phyloP scores from a whole-genome alignment of 2,888 invertebrate species.

The Lingula anatina region DNA sequence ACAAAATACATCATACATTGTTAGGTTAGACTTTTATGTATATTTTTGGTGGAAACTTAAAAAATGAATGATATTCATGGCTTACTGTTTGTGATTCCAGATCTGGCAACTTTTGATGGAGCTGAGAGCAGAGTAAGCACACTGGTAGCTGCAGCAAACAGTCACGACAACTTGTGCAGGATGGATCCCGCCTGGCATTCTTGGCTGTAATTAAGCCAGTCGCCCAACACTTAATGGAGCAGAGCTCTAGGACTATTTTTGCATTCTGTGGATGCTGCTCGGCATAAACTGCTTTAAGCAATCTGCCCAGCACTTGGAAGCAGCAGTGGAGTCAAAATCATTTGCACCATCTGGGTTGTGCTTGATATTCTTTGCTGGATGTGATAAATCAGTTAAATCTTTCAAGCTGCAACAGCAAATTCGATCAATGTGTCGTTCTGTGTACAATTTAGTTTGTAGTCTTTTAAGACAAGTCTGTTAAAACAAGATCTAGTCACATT shows the following conservation, averaged over 20 bases:
- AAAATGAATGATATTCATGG: too few relatives aligned
- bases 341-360: conserved; percentile 95
- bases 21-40: too few relatives aligned
- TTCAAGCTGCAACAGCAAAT: too few relatives aligned
- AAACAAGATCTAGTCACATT: too few relatives aligned
- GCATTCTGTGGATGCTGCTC: conserved; percentile 97
- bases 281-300: conserved; percentile 98
- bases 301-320: conserved; percentile 79
- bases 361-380: conserved; percentile 98
- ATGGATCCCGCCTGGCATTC: conserved; percentile 99
- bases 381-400: too few relatives aligned
- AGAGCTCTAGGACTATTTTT: conserved; percentile 90
- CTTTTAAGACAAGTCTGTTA: too few relatives aligned
- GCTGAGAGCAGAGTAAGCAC: conserved; percentile 84
- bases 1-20: too few relatives aligned
- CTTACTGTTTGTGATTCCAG: conserved; percentile 36
- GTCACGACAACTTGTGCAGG: conserved; percentile 88
- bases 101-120: conserved; percentile 85
- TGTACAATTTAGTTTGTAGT: too few relatives aligned
- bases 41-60: too few relatives aligned
- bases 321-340: conserved; percentile 93
- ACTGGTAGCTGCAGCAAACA: conserved; percentile 84
- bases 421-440: too few relatives aligned
- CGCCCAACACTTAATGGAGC: conserved; percentile 87
- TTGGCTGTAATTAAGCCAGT: conserved; percentile 72